Base-by-base conservation (phyloP, 35 echinoderm and acorn worm species). In the Chiridota heheva region DNA sequence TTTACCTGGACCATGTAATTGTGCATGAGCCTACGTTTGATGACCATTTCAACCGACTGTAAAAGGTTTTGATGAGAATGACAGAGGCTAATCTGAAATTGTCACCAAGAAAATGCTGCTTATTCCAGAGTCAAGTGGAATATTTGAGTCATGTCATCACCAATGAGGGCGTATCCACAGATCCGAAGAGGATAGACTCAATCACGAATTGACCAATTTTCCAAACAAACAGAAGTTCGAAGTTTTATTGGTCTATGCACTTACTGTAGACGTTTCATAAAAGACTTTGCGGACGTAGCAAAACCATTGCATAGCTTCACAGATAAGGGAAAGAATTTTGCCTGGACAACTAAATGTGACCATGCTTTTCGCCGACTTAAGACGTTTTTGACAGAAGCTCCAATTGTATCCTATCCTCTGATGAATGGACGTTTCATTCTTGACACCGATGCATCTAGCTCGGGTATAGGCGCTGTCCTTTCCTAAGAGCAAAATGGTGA, bases 101-200 rank as follows among this genome's bases (percentile, higher is more conserved):
- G 46, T 83, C 69, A 32, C 88, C 80, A 2, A 84, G 35, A 16
- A 90, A 90, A 49, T 90, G 81, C 53, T 30, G 42, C 16, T 63
- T 90, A 4, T 84, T 90, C 35, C 63, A 60, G 49, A 41, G 40
- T 28, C 2, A 43, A 40, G 86, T 81, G 31, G n/a, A 10, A 7
- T 90, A 72, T 67, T 31, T 90, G 1, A 72, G 81, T n/a, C 60
- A 90, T 30, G 60, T 92, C 3, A 84, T 92, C 12, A 69, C 72
- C 16, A 46, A 34, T 13, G 44, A 92, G 22, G 89, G 84, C 20
- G 55, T 93, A 27, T 30, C 60, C 6, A 81, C 83, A 8, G 89
- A 92, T 46, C 60, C 75, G 2, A 24, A 58, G 20, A 92, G 87
- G 55, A 75, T 66, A 7, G 26, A 61, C 39, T 65, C 67, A 34